Percentiles rank a stretch among this genome's conserved stretches.
Conservation (phyloP, 1,140 invertebrate genomes). For the Leguminivora glycinivorella region DNA sequence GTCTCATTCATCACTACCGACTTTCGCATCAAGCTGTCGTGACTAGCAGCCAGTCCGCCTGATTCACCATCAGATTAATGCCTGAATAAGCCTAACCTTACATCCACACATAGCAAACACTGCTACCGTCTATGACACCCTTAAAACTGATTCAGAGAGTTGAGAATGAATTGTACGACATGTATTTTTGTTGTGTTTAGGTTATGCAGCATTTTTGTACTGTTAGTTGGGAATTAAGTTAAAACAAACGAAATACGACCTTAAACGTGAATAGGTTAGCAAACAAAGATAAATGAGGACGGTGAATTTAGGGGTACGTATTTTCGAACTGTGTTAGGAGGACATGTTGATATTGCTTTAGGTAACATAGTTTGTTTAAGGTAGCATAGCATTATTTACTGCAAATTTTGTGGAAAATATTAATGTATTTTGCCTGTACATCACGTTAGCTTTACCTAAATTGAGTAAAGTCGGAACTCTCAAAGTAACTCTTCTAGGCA, state of each 20-base stretch:
- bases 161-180: neutral
- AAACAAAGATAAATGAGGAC: conserved; percentile 22
- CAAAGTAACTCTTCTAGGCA: too few species aligned
- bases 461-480: too few species aligned
- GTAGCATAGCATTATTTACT: too few species aligned
- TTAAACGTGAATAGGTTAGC: conserved; percentile 3
- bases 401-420: too few species aligned
- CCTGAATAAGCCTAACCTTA: conserved; percentile 1
- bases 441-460: too few species aligned
- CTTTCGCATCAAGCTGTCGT: conserved; percentile 2
- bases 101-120: neutral
- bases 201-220: conserved; percentile 2
- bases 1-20: conserved; percentile 5
- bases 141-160: neutral
- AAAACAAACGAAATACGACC: conserved; percentile 14
- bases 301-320: neutral
- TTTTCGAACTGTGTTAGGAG: neutral
- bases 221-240: neutral
- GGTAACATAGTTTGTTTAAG: neutral
- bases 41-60: neutral
- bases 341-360: neutral
- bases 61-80: conserved; percentile 1
- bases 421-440: too few species aligned
- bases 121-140: neutral
- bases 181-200: neutral